Percentiles rank a stretch among this genome's conserved stretches.
phyloP scores from a whole-genome alignment of 2,888 invertebrate species.

The Drosophila lutescens region DNA sequence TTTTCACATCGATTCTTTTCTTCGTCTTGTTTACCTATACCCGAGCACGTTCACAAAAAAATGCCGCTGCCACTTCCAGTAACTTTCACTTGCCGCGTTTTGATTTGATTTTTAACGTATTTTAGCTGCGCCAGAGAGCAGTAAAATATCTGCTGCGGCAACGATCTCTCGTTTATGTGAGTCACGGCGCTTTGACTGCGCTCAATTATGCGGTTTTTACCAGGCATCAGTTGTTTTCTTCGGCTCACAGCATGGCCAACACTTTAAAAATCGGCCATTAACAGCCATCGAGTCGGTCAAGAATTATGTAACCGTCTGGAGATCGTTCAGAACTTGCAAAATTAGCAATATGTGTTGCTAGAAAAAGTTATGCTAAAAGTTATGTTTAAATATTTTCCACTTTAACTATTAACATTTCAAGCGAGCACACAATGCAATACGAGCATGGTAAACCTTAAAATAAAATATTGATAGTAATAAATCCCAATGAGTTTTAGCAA shows the following conservation, averaged over 20 bases:
- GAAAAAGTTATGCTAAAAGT: no score
- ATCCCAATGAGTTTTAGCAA: no score
- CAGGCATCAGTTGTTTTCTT: slow-evolving; percentile 56
- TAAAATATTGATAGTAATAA: no score
- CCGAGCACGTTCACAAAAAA: slow-evolving; percentile 60
- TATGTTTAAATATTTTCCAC: no score
- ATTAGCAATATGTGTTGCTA: no score
- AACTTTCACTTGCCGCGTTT: slow-evolving; percentile 73
- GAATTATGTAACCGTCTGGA: slow-evolving; percentile 25
- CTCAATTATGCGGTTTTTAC: slow-evolving; percentile 41
- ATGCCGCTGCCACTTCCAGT: slow-evolving; percentile 22
- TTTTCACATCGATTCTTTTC: slow-evolving; percentile 76
- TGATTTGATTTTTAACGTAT: slow-evolving; percentile 71
- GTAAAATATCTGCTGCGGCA: slow-evolving; percentile 30
- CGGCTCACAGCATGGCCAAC: slow-evolving; percentile 33
- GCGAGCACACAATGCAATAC: no score
- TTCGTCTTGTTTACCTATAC: slow-evolving; percentile 70
- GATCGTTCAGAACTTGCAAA: slow-evolving; percentile 1
- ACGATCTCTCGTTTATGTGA: slow-evolving; percentile 58
- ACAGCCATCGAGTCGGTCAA: slow-evolving; percentile 15
- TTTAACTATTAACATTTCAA: no score
- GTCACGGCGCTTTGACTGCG: slow-evolving; percentile 50
- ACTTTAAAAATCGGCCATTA: slow-evolving; percentile 23
- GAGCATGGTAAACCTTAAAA: no score
- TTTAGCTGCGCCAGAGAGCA: slow-evolving; percentile 42